Conservation (phyloP, 2,888 invertebrate genomes). For the Abrostola tripartita region DNA sequence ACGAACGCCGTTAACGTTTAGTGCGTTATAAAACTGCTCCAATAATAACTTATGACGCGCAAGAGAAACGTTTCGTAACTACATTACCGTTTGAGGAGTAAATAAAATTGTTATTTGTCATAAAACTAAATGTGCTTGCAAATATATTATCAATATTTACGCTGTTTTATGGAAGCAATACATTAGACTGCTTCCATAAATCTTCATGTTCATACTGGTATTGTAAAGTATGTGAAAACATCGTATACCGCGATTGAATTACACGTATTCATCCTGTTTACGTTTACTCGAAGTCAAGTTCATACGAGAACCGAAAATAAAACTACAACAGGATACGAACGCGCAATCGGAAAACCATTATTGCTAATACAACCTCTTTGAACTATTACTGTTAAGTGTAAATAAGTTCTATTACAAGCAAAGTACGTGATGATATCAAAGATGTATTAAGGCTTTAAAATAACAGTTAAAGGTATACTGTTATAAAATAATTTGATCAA, state of each 20-base stretch:
- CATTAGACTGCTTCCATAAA: conserved; percentile 1
- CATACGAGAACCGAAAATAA: conserved; percentile 21
- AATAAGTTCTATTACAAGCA: not conserved
- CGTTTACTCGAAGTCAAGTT: conserved; percentile 30
- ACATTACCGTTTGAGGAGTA: conserved; percentile 34
- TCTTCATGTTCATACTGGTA: not conserved
- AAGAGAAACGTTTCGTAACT: conserved; percentile 47
- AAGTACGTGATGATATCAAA: too few relatives aligned
- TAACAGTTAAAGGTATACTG: too few relatives aligned
- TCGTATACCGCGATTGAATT: conserved; percentile 7
- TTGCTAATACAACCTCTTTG: conserved; percentile 25
- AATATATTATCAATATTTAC: conserved; percentile 25
- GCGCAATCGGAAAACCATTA: conserved; percentile 32
- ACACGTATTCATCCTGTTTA: conserved; percentile 23
- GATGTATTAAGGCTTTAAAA: too few relatives aligned
- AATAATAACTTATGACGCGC: conserved; percentile 55
- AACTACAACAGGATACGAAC: conserved; percentile 31
- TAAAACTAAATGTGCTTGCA: conserved; percentile 27
- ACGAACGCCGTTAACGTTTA: conserved; percentile 67
- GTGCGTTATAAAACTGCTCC: conserved; percentile 62
- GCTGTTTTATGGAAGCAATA: too few relatives aligned
- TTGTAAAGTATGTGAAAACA: conserved; percentile 6
- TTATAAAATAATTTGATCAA: too few relatives aligned
- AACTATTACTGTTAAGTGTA: conserved; percentile 13
- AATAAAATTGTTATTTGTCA: conserved; percentile 35